phyloP scores from a whole-genome alignment of 2,888 invertebrate species.

The Phyto melanocephala region DNA sequence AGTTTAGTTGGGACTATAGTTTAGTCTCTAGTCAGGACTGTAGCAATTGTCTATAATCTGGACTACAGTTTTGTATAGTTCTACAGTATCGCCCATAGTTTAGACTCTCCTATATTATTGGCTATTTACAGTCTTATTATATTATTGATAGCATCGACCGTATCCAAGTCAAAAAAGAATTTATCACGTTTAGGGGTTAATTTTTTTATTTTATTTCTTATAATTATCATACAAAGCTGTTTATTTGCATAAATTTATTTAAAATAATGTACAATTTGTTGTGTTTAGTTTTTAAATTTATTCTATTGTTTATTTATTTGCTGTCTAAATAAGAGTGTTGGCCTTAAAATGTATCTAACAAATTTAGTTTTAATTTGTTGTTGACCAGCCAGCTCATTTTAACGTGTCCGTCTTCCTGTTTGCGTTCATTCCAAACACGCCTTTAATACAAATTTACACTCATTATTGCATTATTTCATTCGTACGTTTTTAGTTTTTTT shows the following conservation, averaged over 20 bases:
- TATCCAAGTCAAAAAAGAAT: no score
- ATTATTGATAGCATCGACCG: no score
- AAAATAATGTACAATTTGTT: background rate
- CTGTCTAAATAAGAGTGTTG: background rate
- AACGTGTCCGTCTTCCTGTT: background rate
- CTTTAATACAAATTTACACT: constrained; percentile 35
- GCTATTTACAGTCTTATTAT: no score
- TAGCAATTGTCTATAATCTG: no score
- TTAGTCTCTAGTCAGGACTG: background rate
- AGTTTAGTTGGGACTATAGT: background rate
- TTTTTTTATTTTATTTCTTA: background rate
- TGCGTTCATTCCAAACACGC: constrained; percentile 41
- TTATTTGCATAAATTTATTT: constrained; percentile 6
- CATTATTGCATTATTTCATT: background rate
- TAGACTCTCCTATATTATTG: no score
- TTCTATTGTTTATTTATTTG: constrained; percentile 16
- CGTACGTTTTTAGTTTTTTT: background rate
- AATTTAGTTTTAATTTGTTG: constrained; percentile 49
- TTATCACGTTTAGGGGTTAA: background rate
- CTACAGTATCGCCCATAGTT: no score
- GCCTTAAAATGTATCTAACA: background rate
- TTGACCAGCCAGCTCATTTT: constrained; percentile 52
- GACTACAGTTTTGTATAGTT: no score
- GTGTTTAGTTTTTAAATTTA: constrained; percentile 24
- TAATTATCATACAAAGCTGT: background rate